Evolutionary conservation across 53 echinoderm and acorn worm genomes (phyloP).

Genomic region (Arbacia lixula): DNA sequence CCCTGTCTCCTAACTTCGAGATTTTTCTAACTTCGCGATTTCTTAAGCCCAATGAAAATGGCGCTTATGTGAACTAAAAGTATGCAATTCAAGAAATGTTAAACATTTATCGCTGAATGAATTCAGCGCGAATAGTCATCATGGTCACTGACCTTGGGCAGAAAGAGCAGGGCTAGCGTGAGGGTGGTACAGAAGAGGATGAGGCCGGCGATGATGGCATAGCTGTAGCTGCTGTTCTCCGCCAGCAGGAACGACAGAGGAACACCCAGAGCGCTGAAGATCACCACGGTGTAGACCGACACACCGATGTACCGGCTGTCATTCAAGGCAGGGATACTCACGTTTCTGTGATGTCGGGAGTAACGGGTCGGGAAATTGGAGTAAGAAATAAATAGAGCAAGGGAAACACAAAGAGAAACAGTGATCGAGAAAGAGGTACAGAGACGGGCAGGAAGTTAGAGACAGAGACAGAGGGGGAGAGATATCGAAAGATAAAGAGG

Average conservation of each 20-base stretch:
- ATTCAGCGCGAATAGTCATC: no score
- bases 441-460: no score
- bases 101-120: no score
- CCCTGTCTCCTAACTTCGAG: no score
- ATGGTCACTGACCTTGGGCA: slow-evolving; percentile 98
- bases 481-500: no score
- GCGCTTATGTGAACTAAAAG: no score
- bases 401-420: background rate
- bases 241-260: slow-evolving; percentile 88
- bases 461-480: no score
- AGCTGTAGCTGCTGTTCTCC: slow-evolving; percentile 87
- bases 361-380: background rate
- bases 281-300: slow-evolving; percentile 94
- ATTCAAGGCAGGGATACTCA: slow-evolving; percentile 94
- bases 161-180: slow-evolving; percentile 86
- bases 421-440: background rate
- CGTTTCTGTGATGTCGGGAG: slow-evolving; percentile 67
- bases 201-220: slow-evolving; percentile 91
- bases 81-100: no score
- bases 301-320: slow-evolving; percentile 94
- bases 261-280: slow-evolving; percentile 94
- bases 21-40: no score
- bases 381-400: background rate
- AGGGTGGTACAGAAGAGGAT: slow-evolving; percentile 96
- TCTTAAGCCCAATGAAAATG: no score